A percentile compares a stretch with the other conserved stretches of the same genome.
phyloP scores from a whole-genome alignment of 2,888 invertebrate genomes.

The Crioceris asparagi region DNA sequence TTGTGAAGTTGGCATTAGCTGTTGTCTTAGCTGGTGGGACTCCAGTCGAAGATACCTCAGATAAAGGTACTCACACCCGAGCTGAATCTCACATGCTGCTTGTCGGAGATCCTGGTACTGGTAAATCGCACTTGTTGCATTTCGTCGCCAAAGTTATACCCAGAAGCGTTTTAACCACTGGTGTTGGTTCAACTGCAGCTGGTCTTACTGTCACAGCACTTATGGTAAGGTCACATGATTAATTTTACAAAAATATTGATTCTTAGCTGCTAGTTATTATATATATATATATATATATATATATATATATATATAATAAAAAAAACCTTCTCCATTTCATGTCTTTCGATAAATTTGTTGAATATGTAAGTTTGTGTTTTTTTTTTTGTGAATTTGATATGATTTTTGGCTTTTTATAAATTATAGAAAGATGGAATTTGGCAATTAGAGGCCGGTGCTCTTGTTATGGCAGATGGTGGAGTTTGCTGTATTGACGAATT shows the following conservation, averaged over 20 bases:
- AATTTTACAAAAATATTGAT: neutral
- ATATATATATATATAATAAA: conserved; percentile 1
- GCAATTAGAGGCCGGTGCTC: conserved; percentile 83
- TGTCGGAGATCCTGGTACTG: conserved; percentile 84
- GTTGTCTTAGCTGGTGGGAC: conserved; percentile 53
- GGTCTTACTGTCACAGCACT: conserved; percentile 83
- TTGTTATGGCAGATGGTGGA: conserved; percentile 81
- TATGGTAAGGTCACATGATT: conserved; percentile 45
- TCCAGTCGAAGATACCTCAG: conserved; percentile 36
- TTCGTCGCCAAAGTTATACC: conserved; percentile 56
- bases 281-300: neutral
- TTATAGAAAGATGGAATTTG: conserved; percentile 78
- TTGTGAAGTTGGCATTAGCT: conserved; percentile 76
- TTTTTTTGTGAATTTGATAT: neutral
- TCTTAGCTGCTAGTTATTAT: neutral
- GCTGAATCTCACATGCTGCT: conserved; percentile 78
- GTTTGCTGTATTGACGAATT: conserved; percentile 90
- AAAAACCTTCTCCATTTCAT: too few species aligned
- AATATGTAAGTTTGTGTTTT: too few species aligned
- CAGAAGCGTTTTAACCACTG: conserved; percentile 75
- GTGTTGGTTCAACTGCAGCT: conserved; percentile 75
- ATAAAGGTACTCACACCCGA: conserved; percentile 38
- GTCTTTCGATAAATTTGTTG: too few species aligned
- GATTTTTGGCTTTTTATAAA: neutral
- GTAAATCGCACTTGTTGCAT: conserved; percentile 69